These are phyloP conservation scores for Eumacrocentrus americanus DNA, from an alignment of 2,888 invertebrate species.

Conservation along the genomic window DNA sequence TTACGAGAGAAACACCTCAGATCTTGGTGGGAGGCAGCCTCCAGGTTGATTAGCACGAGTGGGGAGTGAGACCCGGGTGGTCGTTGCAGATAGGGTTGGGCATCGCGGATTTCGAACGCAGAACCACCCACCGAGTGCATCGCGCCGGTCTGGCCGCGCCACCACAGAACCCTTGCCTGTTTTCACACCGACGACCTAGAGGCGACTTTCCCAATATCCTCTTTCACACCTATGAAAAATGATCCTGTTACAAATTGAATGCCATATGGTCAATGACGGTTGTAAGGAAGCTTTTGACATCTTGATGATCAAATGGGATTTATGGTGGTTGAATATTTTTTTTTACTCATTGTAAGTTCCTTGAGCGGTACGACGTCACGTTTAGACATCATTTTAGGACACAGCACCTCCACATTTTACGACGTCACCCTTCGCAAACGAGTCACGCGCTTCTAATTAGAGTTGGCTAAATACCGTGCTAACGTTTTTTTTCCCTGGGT, in stretches of 20 bases:
- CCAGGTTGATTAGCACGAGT: no score
- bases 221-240: neutral
- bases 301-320: neutral
- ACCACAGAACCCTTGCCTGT: conserved; percentile 33
- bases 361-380: neutral
- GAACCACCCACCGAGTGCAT: conserved; percentile 63
- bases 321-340: no score
- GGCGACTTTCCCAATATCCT: neutral
- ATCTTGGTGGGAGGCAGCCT: no score
- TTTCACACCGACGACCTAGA: neutral
- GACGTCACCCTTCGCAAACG: conserved; percentile 57
- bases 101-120: conserved; percentile 54
- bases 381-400: neutral
- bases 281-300: neutral
- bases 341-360: neutral
- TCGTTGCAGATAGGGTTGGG: conserved; percentile 52
- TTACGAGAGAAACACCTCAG: no score
- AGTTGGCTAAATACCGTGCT: conserved; percentile 60
- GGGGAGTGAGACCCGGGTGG: conserved; percentile 8
- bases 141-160: conserved; percentile 61
- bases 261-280: neutral
- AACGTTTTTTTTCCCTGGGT: conserved; percentile 50
- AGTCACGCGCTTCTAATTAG: conserved; percentile 62
- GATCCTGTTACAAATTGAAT: neutral
- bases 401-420: neutral